phyloP scores from a whole-genome alignment of 2,888 invertebrate species.

The Leucophora obtusa region DNA sequence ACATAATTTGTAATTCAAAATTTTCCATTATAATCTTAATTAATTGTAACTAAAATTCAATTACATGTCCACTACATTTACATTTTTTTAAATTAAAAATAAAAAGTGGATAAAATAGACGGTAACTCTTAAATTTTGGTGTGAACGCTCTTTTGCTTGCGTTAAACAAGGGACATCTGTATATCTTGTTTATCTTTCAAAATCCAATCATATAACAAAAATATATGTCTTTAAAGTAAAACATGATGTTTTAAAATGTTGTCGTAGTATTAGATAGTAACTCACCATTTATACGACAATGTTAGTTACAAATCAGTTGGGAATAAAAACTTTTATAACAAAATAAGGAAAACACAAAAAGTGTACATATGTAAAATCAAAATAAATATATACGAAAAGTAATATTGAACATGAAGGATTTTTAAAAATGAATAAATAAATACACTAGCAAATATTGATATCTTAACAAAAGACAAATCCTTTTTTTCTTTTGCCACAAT shows the following conservation, averaged over 20 bases:
- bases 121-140: too few relatives aligned
- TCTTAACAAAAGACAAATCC: not conserved
- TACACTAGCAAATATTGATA: not conserved
- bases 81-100: too few relatives aligned
- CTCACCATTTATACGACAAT: not conserved
- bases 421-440: not conserved
- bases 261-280: conserved; percentile 3
- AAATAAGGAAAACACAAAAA: not conserved
- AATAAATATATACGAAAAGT: not conserved
- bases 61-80: too few relatives aligned
- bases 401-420: not conserved
- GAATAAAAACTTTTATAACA: not conserved
- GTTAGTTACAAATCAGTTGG: conserved; percentile 6
- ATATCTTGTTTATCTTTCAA: too few relatives aligned
- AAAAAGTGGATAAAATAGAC: too few relatives aligned
- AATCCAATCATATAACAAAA: not conserved
- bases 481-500: conserved; percentile 2
- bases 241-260: not conserved
- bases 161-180: too few relatives aligned
- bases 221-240: not conserved
- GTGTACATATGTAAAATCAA: not conserved
- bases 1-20: too few relatives aligned
- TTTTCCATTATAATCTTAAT: too few relatives aligned
- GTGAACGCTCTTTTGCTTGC: too few relatives aligned
- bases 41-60: too few relatives aligned